These are phyloP conservation scores for Montipora sp. DNA, from an alignment of 64 coral and sea anemone genomes.

Conservation along the genomic window DNA sequence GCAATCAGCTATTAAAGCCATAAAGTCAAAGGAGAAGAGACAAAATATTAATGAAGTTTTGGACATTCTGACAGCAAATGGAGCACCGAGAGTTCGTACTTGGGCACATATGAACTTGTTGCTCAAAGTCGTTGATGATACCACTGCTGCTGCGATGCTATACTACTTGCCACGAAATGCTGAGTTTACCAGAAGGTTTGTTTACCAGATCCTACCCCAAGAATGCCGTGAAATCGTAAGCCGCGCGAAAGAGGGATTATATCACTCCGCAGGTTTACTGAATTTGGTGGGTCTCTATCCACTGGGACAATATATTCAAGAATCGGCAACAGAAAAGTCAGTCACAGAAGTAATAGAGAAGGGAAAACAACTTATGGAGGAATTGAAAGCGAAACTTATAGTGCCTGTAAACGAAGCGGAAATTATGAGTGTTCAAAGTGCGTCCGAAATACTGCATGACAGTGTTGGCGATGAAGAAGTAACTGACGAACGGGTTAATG, in stretches of 20 bases:
- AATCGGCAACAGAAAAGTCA: not conserved
- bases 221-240: not conserved
- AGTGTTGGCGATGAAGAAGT: not conserved
- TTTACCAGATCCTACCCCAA: not conserved
- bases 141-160: not conserved
- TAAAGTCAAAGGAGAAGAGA: not conserved
- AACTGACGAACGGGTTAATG: no score
- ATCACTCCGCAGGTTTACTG: no score
- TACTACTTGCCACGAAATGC: not conserved
- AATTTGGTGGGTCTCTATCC: no score
- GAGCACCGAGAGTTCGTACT: conserved; percentile 14
- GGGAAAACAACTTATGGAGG: not conserved
- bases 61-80: not conserved
- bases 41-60: not conserved
- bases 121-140: not conserved
- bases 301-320: no score
- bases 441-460: conserved; percentile 51
- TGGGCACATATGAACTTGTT: conserved; percentile 7
- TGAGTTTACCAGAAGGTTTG: not conserved
- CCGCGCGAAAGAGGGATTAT: no score
- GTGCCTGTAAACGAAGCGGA: not conserved
- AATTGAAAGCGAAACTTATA: not conserved
- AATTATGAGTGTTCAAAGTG: conserved; percentile 40
- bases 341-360: conserved; percentile 9
- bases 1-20: not conserved